Percentiles rank a stretch among this genome's conserved stretches.
phyloP scores from a whole-genome alignment of 2,888 invertebrate species.

The Cynaeus angustus region DNA sequence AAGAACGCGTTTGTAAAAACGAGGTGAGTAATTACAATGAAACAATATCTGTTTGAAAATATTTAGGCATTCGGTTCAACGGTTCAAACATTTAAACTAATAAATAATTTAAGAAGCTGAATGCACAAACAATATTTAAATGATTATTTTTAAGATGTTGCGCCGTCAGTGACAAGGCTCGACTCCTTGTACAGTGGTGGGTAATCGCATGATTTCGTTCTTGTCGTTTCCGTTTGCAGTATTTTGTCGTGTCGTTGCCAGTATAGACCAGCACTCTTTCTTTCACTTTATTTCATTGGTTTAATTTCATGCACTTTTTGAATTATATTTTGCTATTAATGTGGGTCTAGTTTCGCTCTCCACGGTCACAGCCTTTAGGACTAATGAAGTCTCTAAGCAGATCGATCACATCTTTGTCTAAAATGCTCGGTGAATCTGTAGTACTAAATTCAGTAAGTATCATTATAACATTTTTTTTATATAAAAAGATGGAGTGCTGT shows the following conservation, averaged over 20 bases:
- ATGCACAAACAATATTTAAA: too few species aligned
- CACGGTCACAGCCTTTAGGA: slow-evolving; percentile 21
- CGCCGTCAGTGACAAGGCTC: too few species aligned
- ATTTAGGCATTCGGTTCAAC: too few species aligned
- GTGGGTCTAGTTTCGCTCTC: slow-evolving; percentile 42
- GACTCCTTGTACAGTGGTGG: not conserved
- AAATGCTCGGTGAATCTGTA: slow-evolving; percentile 11
- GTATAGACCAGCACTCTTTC: not conserved
- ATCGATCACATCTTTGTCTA: slow-evolving; percentile 31
- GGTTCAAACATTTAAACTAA: too few species aligned
- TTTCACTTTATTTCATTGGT: not conserved
- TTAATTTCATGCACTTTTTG: slow-evolving; percentile 36
- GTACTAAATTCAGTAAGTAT: slow-evolving; percentile 22
- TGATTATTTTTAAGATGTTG: too few species aligned
- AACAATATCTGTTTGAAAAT: too few species aligned
- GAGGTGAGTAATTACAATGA: too few species aligned
- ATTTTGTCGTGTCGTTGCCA: not conserved
- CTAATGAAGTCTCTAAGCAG: slow-evolving; percentile 34
- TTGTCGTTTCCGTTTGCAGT: not conserved
- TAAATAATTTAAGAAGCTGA: too few species aligned
- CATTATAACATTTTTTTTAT: not conserved
- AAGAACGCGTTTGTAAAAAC: too few species aligned
- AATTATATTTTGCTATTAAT: slow-evolving; percentile 32
- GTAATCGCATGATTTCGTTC: slow-evolving; percentile 1
- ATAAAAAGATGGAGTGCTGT: not conserved